These are phyloP conservation scores for Chionodraco myersi DNA, from an alignment of 2,113 vertebrate genomes.

Conservation along the genomic window DNA sequence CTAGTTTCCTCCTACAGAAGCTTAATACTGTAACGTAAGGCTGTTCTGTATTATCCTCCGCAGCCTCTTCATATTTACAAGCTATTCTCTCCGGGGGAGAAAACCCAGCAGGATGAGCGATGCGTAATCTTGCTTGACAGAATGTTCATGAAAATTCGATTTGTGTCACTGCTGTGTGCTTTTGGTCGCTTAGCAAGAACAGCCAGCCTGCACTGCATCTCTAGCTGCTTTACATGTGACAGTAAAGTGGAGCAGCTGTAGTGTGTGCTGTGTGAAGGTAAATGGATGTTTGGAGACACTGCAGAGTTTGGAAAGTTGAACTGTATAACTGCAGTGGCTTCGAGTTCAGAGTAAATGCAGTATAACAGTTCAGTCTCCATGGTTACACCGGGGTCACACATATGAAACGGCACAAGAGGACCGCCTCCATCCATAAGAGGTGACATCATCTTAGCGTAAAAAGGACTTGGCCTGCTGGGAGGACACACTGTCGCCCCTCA, in stretches of 20 bases:
- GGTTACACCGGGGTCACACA: slow-evolving; percentile 35
- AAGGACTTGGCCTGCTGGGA: slow-evolving; percentile 30
- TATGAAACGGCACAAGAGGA: slow-evolving; percentile 3
- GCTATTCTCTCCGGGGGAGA: slow-evolving; percentile 38
- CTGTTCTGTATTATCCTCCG: slow-evolving; percentile 14
- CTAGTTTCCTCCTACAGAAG: background rate
- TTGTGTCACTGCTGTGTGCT: slow-evolving; percentile 36
- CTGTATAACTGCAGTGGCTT: background rate
- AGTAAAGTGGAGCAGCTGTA: slow-evolving; percentile 18
- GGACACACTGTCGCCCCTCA: slow-evolving; percentile 15
- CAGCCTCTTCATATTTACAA: slow-evolving; percentile 36
- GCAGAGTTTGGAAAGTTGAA: slow-evolving; percentile 2
- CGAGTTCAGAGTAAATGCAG: slow-evolving; percentile 17
- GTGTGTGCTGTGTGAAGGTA: slow-evolving; percentile 22
- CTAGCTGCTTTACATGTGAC: slow-evolving; percentile 30
- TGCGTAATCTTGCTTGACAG: slow-evolving; percentile 58
- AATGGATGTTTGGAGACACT: slow-evolving; percentile 24
- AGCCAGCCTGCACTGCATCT: slow-evolving; percentile 5
- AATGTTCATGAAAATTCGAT: slow-evolving; percentile 57
- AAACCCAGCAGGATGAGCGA: slow-evolving; percentile 49
- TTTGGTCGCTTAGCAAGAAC: slow-evolving; percentile 33
- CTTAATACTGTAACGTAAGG: slow-evolving; percentile 3
- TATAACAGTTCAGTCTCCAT: slow-evolving; percentile 41
- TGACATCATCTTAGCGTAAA: slow-evolving; percentile 17
- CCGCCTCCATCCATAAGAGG: background rate